These are phyloP conservation scores for Spicauda simplicius DNA, from an alignment of 2,888 invertebrate genomes.

Conservation along the genomic window DNA sequence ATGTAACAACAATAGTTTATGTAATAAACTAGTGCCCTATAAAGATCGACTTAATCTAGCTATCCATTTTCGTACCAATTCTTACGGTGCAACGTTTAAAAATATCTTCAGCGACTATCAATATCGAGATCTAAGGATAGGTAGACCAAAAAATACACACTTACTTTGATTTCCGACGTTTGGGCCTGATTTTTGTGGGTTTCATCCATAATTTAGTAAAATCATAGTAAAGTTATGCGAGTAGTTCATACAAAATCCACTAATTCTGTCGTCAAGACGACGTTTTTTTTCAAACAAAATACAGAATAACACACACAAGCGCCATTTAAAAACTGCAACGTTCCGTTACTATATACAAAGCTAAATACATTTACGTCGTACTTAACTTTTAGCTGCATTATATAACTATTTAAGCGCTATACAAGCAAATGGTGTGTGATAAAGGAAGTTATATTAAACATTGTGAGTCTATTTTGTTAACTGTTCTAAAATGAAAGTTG, in stretches of 20 bases:
- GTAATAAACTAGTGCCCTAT: conserved; percentile 6
- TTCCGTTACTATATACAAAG: conserved; percentile 51
- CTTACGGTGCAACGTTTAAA: conserved; percentile 38
- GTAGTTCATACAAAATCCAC: conserved; percentile 64
- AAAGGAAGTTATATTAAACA: too few relatives aligned
- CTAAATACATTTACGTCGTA: background rate
- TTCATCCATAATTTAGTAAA: conserved; percentile 80
- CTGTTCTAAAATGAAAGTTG: too few relatives aligned
- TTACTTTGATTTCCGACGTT: conserved; percentile 70
- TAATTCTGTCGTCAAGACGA: conserved; percentile 80
- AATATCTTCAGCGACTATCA: conserved; percentile 40
- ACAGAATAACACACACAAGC: conserved; percentile 52
- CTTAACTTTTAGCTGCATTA: background rate
- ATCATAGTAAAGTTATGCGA: conserved; percentile 72
- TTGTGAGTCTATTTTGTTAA: too few relatives aligned
- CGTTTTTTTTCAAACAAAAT: conserved; percentile 61
- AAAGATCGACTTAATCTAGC: background rate
- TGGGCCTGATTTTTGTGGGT: conserved; percentile 60
- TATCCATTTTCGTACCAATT: conserved; percentile 5
- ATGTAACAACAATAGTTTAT: background rate
- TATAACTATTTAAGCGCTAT: background rate
- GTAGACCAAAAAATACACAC: conserved; percentile 41
- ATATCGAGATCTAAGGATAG: conserved; percentile 34
- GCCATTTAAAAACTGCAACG: conserved; percentile 44
- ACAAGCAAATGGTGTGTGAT: too few relatives aligned